These are phyloP conservation scores for Drosophila niveifrons DNA, from an alignment of 2,888 invertebrate genomes.

Conservation along the genomic window DNA sequence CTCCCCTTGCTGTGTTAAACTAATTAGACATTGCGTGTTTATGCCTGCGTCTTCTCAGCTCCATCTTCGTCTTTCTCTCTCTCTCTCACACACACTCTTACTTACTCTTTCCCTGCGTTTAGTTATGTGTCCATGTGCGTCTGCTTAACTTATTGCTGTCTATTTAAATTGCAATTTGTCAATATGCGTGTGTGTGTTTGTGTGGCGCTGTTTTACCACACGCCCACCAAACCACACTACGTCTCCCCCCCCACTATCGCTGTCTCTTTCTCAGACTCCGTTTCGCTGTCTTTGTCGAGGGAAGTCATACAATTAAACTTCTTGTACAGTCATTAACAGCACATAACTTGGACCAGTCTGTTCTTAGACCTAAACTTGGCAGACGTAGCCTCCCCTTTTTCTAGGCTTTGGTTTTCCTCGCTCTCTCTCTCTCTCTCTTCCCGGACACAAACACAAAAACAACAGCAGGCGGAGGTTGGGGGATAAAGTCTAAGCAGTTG, in stretches of 20 bases:
- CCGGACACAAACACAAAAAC: conserved; percentile 8
- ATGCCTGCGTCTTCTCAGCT: conserved; percentile 47
- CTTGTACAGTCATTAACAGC: conserved; percentile 81
- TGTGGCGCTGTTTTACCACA: conserved; percentile 36
- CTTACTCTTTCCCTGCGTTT: conserved; percentile 7
- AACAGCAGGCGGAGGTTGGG: conserved; percentile 11
- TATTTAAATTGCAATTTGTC: conserved; percentile 82
- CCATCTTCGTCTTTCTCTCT: background rate
- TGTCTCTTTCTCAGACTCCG: conserved; percentile 20
- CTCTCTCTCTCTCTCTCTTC: background rate
- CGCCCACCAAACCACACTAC: conserved; percentile 31
- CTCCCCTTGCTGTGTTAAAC: conserved; percentile 53
- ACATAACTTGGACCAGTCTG: conserved; percentile 72
- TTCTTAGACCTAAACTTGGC: conserved; percentile 72
- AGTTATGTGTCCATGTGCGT: conserved; percentile 59
- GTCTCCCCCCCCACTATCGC: background rate
- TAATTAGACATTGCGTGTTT: conserved; percentile 80
- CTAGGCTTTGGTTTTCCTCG: too few relatives aligned
- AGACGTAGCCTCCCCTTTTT: conserved; percentile 51
- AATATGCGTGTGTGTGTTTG: conserved; percentile 48
- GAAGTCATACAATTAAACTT: conserved; percentile 76
- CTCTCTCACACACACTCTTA: background rate
- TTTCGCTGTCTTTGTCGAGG: conserved; percentile 34
- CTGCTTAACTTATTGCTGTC: conserved; percentile 81
- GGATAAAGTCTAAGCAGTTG: conserved; percentile 55